phyloP scores from a whole-genome alignment of 2,888 invertebrate species.

The Trachelus tabidus region DNA sequence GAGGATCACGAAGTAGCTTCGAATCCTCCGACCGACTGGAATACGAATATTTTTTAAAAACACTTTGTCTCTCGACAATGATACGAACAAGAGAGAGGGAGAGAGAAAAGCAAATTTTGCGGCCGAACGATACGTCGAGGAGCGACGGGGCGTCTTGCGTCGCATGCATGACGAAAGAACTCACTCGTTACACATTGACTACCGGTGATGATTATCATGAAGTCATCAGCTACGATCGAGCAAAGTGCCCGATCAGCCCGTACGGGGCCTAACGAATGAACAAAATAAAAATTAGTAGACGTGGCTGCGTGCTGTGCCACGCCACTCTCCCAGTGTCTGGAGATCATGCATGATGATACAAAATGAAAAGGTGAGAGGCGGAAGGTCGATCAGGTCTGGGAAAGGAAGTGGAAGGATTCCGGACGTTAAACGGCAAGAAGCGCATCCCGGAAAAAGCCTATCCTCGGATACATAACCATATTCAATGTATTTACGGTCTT shows the following conservation, averaged over 20 bases:
- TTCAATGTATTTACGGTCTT: neutral
- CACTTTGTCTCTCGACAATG: no score
- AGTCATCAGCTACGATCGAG: slow-evolving; percentile 29
- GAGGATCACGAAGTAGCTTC: no score
- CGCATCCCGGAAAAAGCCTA: slow-evolving; percentile 22
- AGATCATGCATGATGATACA: slow-evolving; percentile 41
- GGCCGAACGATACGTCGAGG: no score
- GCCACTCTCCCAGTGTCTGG: slow-evolving; percentile 9
- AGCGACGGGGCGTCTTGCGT: slow-evolving; percentile 6
- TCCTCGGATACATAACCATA: slow-evolving; percentile 7
- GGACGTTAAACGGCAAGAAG: slow-evolving; percentile 22
- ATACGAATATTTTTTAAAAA: no score
- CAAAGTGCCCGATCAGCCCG: slow-evolving; percentile 16
- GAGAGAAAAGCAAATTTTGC: no score
- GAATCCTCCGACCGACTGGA: no score
- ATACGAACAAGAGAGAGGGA: no score
- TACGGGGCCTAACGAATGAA: neutral
- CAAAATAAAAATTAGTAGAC: slow-evolving; percentile 21
- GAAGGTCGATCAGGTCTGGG: no score
- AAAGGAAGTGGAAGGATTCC: slow-evolving; percentile 1
- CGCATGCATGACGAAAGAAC: slow-evolving; percentile 24
- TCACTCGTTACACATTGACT: slow-evolving; percentile 23
- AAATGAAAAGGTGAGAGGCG: slow-evolving; percentile 53
- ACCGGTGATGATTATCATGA: slow-evolving; percentile 24
- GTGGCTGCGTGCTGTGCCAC: slow-evolving; percentile 16